Evolutionary conservation across 2,113 vertebrate species (phyloP).

Genomic region (Eleginops maclovinus): DNA sequence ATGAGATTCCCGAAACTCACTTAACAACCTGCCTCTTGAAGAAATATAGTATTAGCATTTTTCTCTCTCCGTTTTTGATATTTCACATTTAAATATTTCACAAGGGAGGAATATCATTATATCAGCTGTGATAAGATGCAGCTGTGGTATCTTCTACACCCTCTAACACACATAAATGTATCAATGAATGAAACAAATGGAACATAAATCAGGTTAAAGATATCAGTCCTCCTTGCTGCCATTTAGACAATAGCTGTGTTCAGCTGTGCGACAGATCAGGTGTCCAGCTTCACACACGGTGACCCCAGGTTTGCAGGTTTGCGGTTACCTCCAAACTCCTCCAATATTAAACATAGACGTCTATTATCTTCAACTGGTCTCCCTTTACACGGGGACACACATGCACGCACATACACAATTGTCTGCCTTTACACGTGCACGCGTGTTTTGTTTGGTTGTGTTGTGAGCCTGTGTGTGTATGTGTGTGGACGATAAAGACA

Average conservation of each 20-base stretch:
- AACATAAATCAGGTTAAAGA: conserved; percentile 62
- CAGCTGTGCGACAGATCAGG: conserved; percentile 64
- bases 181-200: conserved; percentile 13
- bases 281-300: conserved; percentile 74
- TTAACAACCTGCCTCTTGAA: conserved; percentile 57
- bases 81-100: neutral
- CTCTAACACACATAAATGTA: neutral
- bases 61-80: conserved; percentile 1
- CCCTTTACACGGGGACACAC: conserved; percentile 75
- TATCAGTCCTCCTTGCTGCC: conserved; percentile 24
- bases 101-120: neutral
- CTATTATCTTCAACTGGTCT: conserved; percentile 77
- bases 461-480: conserved; percentile 24
- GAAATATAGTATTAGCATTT: neutral
- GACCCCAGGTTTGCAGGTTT: conserved; percentile 78
- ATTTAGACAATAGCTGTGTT: conserved; percentile 51
- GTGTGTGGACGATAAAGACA: conserved; percentile 58
- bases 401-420: conserved; percentile 33
- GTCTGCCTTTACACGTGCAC: neutral
- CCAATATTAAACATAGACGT: conserved; percentile 84
- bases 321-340: conserved; percentile 81
- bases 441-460: conserved; percentile 12
- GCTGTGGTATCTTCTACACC: neutral
- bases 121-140: neutral
- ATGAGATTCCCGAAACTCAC: conserved; percentile 73